Conservation (phyloP, 2,888 invertebrate species). For the Mythimna lalbum region DNA sequence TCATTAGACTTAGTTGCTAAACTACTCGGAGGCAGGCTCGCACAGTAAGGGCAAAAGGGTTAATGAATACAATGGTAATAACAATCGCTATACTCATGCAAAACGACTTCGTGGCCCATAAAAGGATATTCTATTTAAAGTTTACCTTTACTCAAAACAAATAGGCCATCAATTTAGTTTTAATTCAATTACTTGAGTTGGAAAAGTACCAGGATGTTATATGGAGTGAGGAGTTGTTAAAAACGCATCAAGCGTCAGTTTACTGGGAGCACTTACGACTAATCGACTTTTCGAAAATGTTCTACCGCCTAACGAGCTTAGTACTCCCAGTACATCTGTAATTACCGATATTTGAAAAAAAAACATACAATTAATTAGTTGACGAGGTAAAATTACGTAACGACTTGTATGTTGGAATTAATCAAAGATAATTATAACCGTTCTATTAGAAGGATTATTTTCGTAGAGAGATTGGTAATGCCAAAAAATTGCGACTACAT, state of each 20-base stretch:
- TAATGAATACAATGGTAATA: constrained; percentile 65
- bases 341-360: constrained; percentile 51
- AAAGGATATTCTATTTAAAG: constrained; percentile 52
- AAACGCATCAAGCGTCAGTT: constrained; percentile 75
- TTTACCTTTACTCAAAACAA: constrained; percentile 47
- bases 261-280: constrained; percentile 66
- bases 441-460: not conserved
- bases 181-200: constrained; percentile 59
- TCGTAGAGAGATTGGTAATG: not conserved
- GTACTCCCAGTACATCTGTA: constrained; percentile 57
- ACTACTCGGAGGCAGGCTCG: constrained; percentile 40
- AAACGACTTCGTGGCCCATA: constrained; percentile 48
- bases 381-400: constrained; percentile 19
- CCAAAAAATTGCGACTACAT: not conserved
- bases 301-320: constrained; percentile 70
- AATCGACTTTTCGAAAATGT: constrained; percentile 67
- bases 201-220: constrained; percentile 72
- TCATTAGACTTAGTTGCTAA: constrained; percentile 63
- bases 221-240: constrained; percentile 73
- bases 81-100: constrained; percentile 55
- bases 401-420: constrained; percentile 18
- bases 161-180: constrained; percentile 39
- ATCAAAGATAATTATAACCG: not conserved
- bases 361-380: constrained; percentile 41
- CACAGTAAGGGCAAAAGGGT: constrained; percentile 61